Base-by-base conservation (phyloP, 1,140 invertebrate genomes). In the Scaptodrosophila lebanonensis region DNA sequence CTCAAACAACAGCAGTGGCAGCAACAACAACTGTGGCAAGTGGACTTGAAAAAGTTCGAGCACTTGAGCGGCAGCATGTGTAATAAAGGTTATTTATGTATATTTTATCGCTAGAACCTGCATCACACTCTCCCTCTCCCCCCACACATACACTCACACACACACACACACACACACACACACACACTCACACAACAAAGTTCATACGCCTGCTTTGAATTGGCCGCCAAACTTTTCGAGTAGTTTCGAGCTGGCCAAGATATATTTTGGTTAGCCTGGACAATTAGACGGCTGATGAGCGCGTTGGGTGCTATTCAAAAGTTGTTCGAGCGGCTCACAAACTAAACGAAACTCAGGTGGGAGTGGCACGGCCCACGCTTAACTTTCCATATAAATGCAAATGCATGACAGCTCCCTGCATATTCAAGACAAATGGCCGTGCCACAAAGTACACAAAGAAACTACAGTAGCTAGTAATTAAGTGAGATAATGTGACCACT, bases 21-120 rank as follows among this genome's bases (percentile, higher is more conserved):
- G n/a, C n/a, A n/a, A n/a, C n/a, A 75, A 79, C 75, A 82, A 82
- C 75, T 65, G 68, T 63, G 69, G 69, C 82, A 75, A 79, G 75
- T 79, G 70, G 75, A 79, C 75, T 79, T 79, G 75, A 82, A 82
- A 79, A 79, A 79, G 75, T 79, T 79, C 53, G 57, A 75, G 75
- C 75, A 82, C 75, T 79, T 82, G 69, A 79, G 76, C 69, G 62
- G 69, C 71, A 75, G 75, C 75, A 79, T 82, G 75, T 79, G 75
- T 79, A 79, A 79, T 79, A 79, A 79, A 79, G 75, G 75, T 82
- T 79, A 79, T 79, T 79, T 82, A 79, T 79, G 75, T 79, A 82
- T 79, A 82, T 82, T 69, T 79, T 82, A 82, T 66, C 73, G 59
- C 43, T 57, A 13, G 44, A 33, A 30, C 56, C 27, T 20, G 38